These are phyloP conservation scores for Luperina testacea DNA, from an alignment of 2,888 invertebrate genomes.

Conservation along the genomic window DNA sequence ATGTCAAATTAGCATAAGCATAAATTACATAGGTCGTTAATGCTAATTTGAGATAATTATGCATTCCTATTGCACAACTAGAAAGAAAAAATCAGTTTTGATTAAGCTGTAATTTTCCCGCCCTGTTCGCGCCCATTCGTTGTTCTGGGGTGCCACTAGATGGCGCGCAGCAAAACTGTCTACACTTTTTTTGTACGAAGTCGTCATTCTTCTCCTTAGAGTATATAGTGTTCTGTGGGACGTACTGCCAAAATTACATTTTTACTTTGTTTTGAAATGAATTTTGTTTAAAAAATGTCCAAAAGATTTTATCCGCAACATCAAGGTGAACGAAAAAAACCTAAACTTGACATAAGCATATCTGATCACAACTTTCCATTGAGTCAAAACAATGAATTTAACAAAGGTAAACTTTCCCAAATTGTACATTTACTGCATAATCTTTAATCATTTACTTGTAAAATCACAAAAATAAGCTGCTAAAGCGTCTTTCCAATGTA, in stretches of 20 bases:
- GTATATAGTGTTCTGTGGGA: no score
- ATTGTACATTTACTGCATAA: neutral
- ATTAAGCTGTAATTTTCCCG: no score
- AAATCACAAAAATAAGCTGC: neutral
- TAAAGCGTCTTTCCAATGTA: neutral
- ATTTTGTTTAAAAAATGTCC: constrained; percentile 76
- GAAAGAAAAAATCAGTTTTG: no score
- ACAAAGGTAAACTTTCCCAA: constrained; percentile 73
- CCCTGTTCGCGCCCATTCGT: no score
- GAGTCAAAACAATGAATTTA: constrained; percentile 80
- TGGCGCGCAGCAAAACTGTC: no score
- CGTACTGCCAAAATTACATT: constrained; percentile 68
- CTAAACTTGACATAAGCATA: constrained; percentile 83
- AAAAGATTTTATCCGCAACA: constrained; percentile 83
- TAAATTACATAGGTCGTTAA: no score
- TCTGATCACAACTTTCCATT: constrained; percentile 86
- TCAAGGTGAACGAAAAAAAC: constrained; percentile 82
- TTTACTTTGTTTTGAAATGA: constrained; percentile 43
- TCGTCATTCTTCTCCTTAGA: no score
- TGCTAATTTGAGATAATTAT: no score
- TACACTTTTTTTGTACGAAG: no score
- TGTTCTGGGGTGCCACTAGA: no score
- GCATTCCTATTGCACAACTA: no score
- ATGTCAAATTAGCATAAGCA: no score
- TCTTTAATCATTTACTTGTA: neutral